Evolutionary conservation across 2,797 vertebrate species (phyloP), one percentile per base, ranked within the genome.

Genomic region (Pampus argenteus): DNA sequence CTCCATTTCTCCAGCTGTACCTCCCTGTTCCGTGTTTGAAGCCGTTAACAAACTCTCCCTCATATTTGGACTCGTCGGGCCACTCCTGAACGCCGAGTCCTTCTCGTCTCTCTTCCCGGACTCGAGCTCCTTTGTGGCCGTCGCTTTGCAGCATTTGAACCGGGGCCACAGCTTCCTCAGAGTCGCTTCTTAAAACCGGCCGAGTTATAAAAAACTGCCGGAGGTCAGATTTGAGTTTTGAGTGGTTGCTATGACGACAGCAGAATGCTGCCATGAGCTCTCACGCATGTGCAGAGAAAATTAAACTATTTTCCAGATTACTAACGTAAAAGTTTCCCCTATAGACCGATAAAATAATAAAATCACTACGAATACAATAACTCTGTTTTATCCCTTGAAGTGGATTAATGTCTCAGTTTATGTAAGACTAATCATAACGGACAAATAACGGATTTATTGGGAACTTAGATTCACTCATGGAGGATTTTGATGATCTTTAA

Each of bases 41-140:
- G 9, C 92, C 88, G 49, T 93, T 83, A 9, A 87, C 61, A 28
- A 95, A 92, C 1, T 93, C 82, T 26, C 97, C 97, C 51, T 85
- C 92, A 70, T 97, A 97, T 26, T 65, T 83, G 45, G 94, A 94
- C 15, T 95, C 95, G 4, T 96, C 95, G 5, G 72, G 54, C 95
- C 95, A 95, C 36, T 92, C 78, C 86, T 96, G 95, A 1, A 90
- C 68, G 0, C 89, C 92, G 13, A 13, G 14, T 1, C 79, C 81
- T 17, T 63, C n/a, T 9, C 4, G 64, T 22, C 4, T 60, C 58
- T 44, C 62, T 0, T 52, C 36, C 0, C 34, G 40, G 60, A 7
- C 6, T 4, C 2, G 22, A n/a, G 67, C 51, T 9, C 10, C 71
- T 57, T 14, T 4, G 17, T 6, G 15, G 2, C 47, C 13, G 48